These are phyloP conservation scores for Porites rus DNA, from an alignment of 92 coral and sea anemone genomes.

Conservation along the genomic window DNA sequence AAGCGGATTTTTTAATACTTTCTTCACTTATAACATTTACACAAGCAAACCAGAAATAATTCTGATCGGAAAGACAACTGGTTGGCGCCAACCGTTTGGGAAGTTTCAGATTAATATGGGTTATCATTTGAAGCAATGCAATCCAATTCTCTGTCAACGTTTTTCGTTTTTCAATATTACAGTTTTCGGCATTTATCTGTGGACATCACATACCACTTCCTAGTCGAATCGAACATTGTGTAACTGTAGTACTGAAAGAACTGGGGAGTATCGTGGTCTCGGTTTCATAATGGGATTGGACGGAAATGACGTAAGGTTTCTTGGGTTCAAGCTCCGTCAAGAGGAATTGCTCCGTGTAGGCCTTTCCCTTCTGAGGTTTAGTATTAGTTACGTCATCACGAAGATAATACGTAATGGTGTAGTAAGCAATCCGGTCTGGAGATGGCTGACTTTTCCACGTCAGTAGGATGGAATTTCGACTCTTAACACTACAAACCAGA, in stretches of 20 bases:
- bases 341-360: constrained; percentile 18
- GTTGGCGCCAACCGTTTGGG: too few species aligned
- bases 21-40: too few species aligned
- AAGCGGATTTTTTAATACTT: too few species aligned
- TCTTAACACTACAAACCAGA: too few species aligned
- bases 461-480: constrained; percentile 41
- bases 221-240: constrained; percentile 65
- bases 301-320: constrained; percentile 48
- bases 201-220: constrained; percentile 47
- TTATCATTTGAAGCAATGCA: too few species aligned
- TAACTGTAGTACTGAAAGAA: constrained; percentile 6
- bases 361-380: constrained; percentile 2
- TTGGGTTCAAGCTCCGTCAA: constrained; percentile 60
- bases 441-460: constrained; percentile 67
- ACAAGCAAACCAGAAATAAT: too few species aligned
- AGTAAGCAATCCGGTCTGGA: constrained; percentile 49
- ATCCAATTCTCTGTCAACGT: too few species aligned
- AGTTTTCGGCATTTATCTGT: not conserved
- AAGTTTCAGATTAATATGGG: too few species aligned
- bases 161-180: too few species aligned
- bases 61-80: too few species aligned
- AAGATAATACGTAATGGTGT: constrained; percentile 59
- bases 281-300: constrained; percentile 52
- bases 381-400: constrained; percentile 44
- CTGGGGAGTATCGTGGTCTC: not conserved